These are phyloP conservation scores for Tipula vernalis DNA, from an alignment of 2,888 invertebrate species.

Conservation along the genomic window DNA sequence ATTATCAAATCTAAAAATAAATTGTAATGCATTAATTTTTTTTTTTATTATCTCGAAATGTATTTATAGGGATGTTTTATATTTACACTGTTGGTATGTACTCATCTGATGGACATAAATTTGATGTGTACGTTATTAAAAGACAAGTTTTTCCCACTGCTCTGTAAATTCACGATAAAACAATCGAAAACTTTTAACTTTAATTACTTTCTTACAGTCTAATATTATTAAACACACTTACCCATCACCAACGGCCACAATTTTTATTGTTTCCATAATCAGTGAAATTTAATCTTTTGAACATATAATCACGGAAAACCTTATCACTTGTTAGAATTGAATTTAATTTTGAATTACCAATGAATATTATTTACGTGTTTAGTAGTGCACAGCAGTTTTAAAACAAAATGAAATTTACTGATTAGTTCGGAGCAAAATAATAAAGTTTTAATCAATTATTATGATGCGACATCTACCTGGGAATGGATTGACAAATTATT, in stretches of 20 bases:
- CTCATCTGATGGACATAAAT: not conserved
- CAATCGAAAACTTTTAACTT: not conserved
- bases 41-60: not conserved
- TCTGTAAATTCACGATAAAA: not conserved
- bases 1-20: conserved; percentile 71
- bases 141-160: not conserved
- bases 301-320: not conserved
- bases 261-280: not conserved
- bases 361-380: not conserved
- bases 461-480: too few species aligned
- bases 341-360: not conserved
- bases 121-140: not conserved
- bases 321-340: not conserved
- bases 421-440: not conserved
- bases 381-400: not conserved
- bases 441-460: too few species aligned
- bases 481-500: too few species aligned
- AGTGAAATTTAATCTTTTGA: not conserved
- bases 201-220: not conserved
- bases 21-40: not conserved
- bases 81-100: not conserved
- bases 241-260: not conserved
- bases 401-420: not conserved
- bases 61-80: not conserved
- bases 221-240: not conserved